Evolutionary conservation across 1,140 invertebrate species (phyloP).

Genomic region (Tetranychus cinnabarinus): DNA sequence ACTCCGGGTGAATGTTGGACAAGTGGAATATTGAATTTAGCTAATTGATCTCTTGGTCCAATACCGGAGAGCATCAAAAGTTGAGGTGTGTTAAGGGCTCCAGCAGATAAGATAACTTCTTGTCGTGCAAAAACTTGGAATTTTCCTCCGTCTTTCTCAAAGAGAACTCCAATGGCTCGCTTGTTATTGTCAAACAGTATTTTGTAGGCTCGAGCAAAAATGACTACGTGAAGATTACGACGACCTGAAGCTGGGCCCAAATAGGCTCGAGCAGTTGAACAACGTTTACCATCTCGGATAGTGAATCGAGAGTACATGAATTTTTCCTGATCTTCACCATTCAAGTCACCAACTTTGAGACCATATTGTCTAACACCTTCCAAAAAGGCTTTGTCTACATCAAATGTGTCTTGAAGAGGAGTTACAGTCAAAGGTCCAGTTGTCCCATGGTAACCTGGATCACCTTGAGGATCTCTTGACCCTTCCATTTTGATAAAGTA

Average conservation of each 20-base stretch:
- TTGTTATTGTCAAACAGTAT: constrained; percentile 34
- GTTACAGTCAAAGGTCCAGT: constrained; percentile 2
- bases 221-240: constrained; percentile 57
- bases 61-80: constrained; percentile 68
- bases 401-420: not conserved
- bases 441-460: not conserved
- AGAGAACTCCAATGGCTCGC: not conserved
- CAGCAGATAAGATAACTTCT: constrained; percentile 55
- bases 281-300: constrained; percentile 25
- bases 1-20: constrained; percentile 21
- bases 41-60: constrained; percentile 30
- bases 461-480: constrained; percentile 17
- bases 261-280: constrained; percentile 71
- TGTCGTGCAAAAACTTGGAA: constrained; percentile 38
- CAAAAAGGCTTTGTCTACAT: not conserved
- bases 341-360: not conserved
- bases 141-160: constrained; percentile 31
- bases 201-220: constrained; percentile 52
- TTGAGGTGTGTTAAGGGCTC: constrained; percentile 52
- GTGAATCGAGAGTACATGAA: not conserved
- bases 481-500: constrained; percentile 64
- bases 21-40: constrained; percentile 17
- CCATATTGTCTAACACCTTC: not conserved
- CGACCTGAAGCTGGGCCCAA: constrained; percentile 51
- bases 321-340: not conserved